Evolutionary conservation across 1,140 invertebrate genomes (phyloP).

Genomic region (Pseudomyrmex gracilis): DNA sequence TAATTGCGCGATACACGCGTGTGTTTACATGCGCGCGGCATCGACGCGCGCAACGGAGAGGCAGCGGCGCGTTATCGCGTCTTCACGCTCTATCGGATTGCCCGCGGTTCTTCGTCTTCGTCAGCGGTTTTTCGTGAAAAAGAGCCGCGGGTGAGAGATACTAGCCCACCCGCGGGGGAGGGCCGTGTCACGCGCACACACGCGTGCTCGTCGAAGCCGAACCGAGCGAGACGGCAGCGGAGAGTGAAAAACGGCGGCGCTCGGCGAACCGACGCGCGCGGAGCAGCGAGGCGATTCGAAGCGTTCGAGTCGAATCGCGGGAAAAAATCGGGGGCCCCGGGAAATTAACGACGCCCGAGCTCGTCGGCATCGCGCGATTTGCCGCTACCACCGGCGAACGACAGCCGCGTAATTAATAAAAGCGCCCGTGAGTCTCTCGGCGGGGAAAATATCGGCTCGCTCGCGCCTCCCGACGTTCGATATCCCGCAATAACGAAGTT

Average conservation of each 20-base stretch:
- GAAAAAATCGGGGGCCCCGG: conserved; percentile 41
- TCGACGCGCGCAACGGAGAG: conserved; percentile 62
- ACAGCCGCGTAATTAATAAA: conserved; percentile 70
- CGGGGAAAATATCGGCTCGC: conserved; percentile 56
- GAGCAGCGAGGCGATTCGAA: conserved; percentile 37
- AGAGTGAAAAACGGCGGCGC: conserved; percentile 66
- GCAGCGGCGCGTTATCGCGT: conserved; percentile 65
- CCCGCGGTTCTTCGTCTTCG: conserved; percentile 67
- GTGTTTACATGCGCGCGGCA: too few relatives aligned
- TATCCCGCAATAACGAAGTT: conserved; percentile 35
- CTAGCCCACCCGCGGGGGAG: background rate
- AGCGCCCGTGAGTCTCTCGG: conserved; percentile 35
- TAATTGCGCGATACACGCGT: conserved; percentile 27
- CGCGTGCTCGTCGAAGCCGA: background rate
- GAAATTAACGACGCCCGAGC: conserved; percentile 65
- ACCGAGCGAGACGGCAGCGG: conserved; percentile 4
- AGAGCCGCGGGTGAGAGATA: conserved; percentile 44
- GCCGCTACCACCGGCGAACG: conserved; percentile 27
- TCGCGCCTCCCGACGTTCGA: background rate
- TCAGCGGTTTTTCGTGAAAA: conserved; percentile 69
- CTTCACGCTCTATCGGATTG: conserved; percentile 71
- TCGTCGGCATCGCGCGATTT: conserved; percentile 22
- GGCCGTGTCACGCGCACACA: conserved; percentile 42
- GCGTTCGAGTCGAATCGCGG: conserved; percentile 47
- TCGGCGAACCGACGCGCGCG: conserved; percentile 30